A percentile compares a stretch with the other conserved stretches of the same genome.
These are phyloP conservation scores for Drosophila tani DNA, from an alignment of 1,140 invertebrate species.

Conservation along the genomic window DNA sequence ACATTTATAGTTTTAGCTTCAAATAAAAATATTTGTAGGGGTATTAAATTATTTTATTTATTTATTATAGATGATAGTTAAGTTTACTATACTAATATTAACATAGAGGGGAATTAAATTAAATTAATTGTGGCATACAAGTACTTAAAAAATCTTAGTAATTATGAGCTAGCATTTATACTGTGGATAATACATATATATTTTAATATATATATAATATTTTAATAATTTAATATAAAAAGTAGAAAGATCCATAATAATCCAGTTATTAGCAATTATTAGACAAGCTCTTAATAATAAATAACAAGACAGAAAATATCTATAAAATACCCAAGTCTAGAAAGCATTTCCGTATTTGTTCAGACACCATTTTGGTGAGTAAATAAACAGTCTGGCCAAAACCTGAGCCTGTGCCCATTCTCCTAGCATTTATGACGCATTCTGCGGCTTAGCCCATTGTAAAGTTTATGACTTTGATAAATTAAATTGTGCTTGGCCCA, in stretches of 20 bases:
- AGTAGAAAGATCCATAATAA: neutral
- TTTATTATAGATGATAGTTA: no score
- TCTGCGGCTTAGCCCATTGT: conserved; percentile 59
- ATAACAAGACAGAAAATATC: neutral
- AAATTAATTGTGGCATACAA: no score
- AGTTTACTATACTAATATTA: no score
- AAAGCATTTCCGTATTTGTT: neutral
- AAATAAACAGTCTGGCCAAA: conserved; percentile 34
- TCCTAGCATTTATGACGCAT: conserved; percentile 60
- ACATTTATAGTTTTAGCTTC: neutral
- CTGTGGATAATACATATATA: no score
- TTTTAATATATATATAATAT: no score
- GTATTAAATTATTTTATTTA: no score
- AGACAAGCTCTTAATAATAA: neutral
- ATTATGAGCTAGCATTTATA: no score
- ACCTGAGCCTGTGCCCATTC: conserved; percentile 21
- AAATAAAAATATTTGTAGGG: no score
- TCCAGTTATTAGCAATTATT: neutral
- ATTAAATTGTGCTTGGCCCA: conserved; percentile 70
- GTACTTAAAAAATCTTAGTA: neutral
- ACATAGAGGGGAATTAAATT: no score
- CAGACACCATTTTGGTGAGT: conserved; percentile 13
- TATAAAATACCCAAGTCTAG: neutral
- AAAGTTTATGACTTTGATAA: conserved; percentile 83
- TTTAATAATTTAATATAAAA: no score